These are phyloP conservation scores for Bombus soroeensis DNA, from an alignment of 1,140 invertebrate species.

Conservation along the genomic window DNA sequence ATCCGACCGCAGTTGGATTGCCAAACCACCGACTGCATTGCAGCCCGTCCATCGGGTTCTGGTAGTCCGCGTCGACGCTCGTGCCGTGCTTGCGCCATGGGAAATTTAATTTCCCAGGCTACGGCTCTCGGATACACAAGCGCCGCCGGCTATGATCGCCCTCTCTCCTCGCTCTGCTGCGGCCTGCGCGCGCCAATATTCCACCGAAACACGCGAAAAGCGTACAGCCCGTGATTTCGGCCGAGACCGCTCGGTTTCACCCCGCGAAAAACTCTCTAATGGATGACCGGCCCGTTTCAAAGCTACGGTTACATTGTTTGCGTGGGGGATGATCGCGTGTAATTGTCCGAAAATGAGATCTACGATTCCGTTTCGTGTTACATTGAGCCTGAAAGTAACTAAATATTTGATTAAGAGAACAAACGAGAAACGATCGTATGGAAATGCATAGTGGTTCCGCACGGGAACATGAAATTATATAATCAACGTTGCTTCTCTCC, in stretches of 20 bases:
- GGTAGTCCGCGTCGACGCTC: conserved; percentile 48
- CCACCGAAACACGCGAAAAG: conserved; percentile 20
- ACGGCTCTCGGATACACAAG: conserved; percentile 53
- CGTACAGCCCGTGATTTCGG: neutral
- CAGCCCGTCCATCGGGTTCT: conserved; percentile 60
- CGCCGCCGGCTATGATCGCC: conserved; percentile 28
- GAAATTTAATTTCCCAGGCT: conserved; percentile 66
- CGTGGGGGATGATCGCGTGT: neutral
- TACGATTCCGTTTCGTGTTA: neutral
- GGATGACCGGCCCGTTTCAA: neutral
- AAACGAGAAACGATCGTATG: neutral
- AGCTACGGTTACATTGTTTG: neutral
- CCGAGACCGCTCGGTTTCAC: too few relatives aligned
- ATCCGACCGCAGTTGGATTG: conserved; percentile 76
- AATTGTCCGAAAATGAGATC: neutral
- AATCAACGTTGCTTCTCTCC: neutral
- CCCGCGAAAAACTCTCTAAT: neutral
- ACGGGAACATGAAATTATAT: neutral
- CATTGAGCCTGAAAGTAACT: neutral
- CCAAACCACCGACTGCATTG: conserved; percentile 78
- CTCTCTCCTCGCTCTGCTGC: too few relatives aligned
- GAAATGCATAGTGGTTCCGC: too few relatives aligned
- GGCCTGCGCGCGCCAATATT: conserved; percentile 22
- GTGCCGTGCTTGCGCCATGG: conserved; percentile 55
- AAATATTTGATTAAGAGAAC: neutral